Evolutionary conservation across 2,888 invertebrate species (phyloP), one percentile per base, ranked within the genome.

Genomic region (Stenurella melanura): DNA sequence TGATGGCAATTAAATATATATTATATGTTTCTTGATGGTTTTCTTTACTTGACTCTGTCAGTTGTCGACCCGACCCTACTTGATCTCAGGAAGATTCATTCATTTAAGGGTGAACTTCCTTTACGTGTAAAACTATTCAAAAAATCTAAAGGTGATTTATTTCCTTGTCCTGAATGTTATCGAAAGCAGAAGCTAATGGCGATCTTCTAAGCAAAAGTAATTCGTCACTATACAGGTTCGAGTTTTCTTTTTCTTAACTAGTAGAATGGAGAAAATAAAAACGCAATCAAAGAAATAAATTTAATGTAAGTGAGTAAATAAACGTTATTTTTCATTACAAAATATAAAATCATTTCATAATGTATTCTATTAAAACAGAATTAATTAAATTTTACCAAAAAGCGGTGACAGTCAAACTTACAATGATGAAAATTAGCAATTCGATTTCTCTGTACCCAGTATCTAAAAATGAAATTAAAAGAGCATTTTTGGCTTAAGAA

Each of bases 81-180:
- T 54, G 66, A 54, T 66, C 66, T 58, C n/a, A n/a, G 19, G 15
- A 42, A 58, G n/a, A 70, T 17, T 70, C 70, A 58, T 70, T 70
- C 60, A 58, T 70, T 70, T 68, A 58, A n/a, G 21, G 42, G 58
- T 38, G 18, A 58, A 58, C 57, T 18, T 70, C 60, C 70, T 42
- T 58, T 58, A 21, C 34, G 38, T 19, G 58, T 21, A 21, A 34
- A 38, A 68, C 68, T 42, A 60, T 70, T 70, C 57, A 70, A 70
- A 70, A 70, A 70, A 57, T 70, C 60, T 58, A 70, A 70, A 58
- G 70, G 70, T 70, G 70, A 70, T 70, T 70, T 70, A 70, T 70
- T 58, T 70, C 58, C 70, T 70, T 70, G 70, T 70, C 70, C 26
- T 38, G 57, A 15, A n/a, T 66, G 66, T 66, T 66, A 66, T 66